These are phyloP conservation scores for Mesocricetus auratus DNA, from an alignment of 2,113 vertebrate genomes.

Conservation along the genomic window DNA sequence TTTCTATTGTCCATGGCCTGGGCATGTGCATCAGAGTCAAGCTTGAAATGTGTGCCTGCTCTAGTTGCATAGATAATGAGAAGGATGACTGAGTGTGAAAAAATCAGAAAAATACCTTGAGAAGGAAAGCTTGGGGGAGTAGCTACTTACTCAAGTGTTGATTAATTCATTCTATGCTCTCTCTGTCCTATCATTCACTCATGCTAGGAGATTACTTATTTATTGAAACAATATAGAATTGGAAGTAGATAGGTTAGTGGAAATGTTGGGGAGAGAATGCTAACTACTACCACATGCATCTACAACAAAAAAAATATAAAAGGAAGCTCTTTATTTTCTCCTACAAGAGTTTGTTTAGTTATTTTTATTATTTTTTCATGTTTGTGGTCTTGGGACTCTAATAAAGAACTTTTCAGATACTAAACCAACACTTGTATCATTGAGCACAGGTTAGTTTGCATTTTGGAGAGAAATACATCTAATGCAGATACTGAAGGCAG, in stretches of 20 bases:
- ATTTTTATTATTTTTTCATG: neutral
- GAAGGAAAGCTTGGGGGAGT: neutral
- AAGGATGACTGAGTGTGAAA: neutral
- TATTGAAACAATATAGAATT: constrained; percentile 20
- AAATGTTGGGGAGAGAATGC: neutral
- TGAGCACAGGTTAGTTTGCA: neutral
- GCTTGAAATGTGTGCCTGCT: neutral
- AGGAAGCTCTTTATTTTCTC: neutral
- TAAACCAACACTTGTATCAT: neutral
- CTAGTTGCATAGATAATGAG: neutral
- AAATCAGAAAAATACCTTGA: neutral
- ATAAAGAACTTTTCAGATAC: neutral
- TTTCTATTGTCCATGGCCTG: neutral
- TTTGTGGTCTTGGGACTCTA: neutral
- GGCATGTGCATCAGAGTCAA: neutral
- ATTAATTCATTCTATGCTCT: neutral
- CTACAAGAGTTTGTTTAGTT: neutral
- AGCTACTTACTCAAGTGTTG: neutral
- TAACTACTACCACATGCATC: neutral
- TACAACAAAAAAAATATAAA: neutral
- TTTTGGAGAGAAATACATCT: neutral
- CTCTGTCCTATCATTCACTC: neutral
- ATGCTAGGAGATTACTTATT: neutral
- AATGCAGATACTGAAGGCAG: neutral
- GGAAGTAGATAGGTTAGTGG: neutral